A percentile compares a stretch with the other conserved stretches of the same genome.
These are phyloP conservation scores for Melanotus villosus DNA, from an alignment of 2,888 invertebrate species.

Conservation along the genomic window DNA sequence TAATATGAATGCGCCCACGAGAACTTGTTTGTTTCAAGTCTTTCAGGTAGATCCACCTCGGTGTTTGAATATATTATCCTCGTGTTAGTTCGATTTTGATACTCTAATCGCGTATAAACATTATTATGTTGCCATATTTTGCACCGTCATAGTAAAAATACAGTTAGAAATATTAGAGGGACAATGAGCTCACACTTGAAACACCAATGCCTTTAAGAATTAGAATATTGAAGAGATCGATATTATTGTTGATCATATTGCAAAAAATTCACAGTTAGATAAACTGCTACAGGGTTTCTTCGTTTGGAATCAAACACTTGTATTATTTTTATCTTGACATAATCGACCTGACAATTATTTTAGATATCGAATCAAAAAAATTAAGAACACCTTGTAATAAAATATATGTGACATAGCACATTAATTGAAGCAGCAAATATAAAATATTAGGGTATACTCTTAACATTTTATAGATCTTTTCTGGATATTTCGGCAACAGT, in stretches of 20 bases:
- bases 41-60: slow-evolving; percentile 26
- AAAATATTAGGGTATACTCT: no score
- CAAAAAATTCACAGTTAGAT: background rate
- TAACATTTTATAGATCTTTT: no score
- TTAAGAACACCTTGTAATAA: no score
- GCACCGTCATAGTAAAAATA: slow-evolving; percentile 16
- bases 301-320: no score
- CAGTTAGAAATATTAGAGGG: background rate
- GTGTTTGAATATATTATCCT: slow-evolving; percentile 29
- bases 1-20: slow-evolving; percentile 36
- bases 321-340: no score
- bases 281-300: no score
- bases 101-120: slow-evolving; percentile 28
- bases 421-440: no score
- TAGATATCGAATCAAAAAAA: no score
- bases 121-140: slow-evolving; percentile 27
- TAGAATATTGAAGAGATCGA: background rate
- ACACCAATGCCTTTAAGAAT: background rate
- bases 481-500: no score
- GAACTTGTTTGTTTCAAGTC: slow-evolving; percentile 33
- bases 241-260: background rate
- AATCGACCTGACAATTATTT: no score
- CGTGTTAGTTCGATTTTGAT: slow-evolving; percentile 25
- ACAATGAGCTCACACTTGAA: slow-evolving; percentile 4
- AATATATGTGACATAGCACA: no score